Base-by-base conservation (phyloP, 2,888 invertebrate species). In the Oligia strigilis region DNA sequence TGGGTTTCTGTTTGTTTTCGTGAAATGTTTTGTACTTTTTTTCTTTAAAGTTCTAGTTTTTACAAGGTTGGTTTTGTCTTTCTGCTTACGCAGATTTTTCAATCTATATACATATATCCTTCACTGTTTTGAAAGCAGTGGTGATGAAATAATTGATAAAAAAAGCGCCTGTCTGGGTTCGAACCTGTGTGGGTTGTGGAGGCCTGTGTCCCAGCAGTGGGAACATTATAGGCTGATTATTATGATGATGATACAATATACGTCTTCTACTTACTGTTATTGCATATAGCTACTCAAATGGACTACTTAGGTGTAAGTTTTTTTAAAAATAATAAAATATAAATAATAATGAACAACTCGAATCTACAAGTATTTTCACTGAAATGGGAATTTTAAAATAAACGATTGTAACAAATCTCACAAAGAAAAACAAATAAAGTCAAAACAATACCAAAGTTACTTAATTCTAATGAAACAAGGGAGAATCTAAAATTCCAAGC, bases 401-500 rank as follows among this genome's bases (percentile, higher is more conserved):
- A 29, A 29, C 29, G 29, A 29, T 29, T 29, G 29, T 29, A 29
- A 0, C 29, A 29, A 29, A 29, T 29, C 29, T 29, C 29, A 29
- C 29, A 29, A 29, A 29, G 29, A 29, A 29, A 29, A 29, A 29
- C 29, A 29, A 29, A 29, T 29, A 29, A 64, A 14, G 36, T 2
- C 1, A 13, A 74, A 43, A 43, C 43, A 72, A 52, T 46, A 67
- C 3, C 40, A 14, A 76, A 84, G 36, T 72, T 69, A 11, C 46
- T 62, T 46, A 46, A 52, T 60, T n/a, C 23, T 46, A 70, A 66
- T 55, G 52, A 80, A 80, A 70, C 55, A 43, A 65, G 43, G 6
- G 36, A 13, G 2, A 84, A 46, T 23, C 73, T 65, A 19, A 60
- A 82, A 80, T 70, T 69, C 65, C 60, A 29, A 40, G 23, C 46